Percentiles rank a stretch among this genome's conserved stretches.
phyloP scores from a whole-genome alignment of 2,888 invertebrate species.

The Acleris laterana region DNA sequence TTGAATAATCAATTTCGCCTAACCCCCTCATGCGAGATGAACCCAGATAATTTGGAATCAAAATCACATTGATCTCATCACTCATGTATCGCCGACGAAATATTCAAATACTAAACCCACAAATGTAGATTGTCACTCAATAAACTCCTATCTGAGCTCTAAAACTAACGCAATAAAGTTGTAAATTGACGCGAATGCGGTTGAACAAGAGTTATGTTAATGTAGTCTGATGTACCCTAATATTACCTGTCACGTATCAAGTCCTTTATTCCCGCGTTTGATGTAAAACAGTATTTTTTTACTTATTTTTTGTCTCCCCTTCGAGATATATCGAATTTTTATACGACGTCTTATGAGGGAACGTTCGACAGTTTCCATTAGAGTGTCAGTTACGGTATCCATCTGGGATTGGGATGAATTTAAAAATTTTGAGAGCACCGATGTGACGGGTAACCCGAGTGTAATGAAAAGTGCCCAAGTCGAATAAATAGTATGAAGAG shows the following conservation, averaged over 20 bases:
- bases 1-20: constrained; percentile 30
- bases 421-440: constrained; percentile 34
- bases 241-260: constrained; percentile 50
- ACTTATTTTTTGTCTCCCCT: constrained; percentile 42
- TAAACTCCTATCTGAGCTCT: not conserved
- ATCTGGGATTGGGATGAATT: constrained; percentile 39
- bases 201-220: constrained; percentile 8
- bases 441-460: constrained; percentile 38
- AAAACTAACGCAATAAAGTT: not conserved
- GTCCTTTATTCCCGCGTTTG: constrained; percentile 45
- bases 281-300: constrained; percentile 53
- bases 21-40: constrained; percentile 33
- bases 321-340: constrained; percentile 59
- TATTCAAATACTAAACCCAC: constrained; percentile 19
- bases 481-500: constrained; percentile 5
- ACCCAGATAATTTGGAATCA: constrained; percentile 42
- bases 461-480: constrained; percentile 35
- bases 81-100: constrained; percentile 22
- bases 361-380: constrained; percentile 55
- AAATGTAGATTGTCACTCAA: constrained; percentile 23
- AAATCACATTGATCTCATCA: constrained; percentile 38
- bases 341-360: constrained; percentile 50
- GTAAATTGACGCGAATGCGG: not conserved
- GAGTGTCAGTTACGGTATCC: constrained; percentile 52
- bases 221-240: constrained; percentile 41